phyloP scores from a whole-genome alignment of 92 coral and sea anemone genomes.

The Actinostola sp. region DNA sequence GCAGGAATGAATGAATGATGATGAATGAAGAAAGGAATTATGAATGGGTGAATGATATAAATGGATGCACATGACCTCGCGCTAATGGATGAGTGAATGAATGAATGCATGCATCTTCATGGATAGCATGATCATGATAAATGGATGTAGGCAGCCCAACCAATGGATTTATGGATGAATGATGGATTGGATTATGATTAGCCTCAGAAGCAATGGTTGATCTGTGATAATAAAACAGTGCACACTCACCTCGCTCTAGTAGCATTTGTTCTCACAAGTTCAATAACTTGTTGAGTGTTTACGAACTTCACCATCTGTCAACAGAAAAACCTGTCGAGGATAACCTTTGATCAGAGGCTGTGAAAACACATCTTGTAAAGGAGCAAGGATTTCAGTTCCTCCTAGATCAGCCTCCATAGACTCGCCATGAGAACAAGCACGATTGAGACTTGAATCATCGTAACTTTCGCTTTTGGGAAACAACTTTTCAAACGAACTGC shows the following conservation, averaged over 20 bases:
- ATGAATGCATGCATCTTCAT: too few relatives aligned
- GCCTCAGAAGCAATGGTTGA: too few relatives aligned
- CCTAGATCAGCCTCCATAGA: slow-evolving; percentile 76
- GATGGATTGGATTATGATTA: too few relatives aligned
- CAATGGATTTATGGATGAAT: too few relatives aligned
- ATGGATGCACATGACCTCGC: too few relatives aligned
- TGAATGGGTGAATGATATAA: not conserved
- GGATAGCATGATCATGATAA: too few relatives aligned
- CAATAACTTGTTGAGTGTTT: slow-evolving; percentile 82
- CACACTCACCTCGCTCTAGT: not conserved
- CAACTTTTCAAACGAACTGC: slow-evolving; percentile 71
- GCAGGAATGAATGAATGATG: too few relatives aligned
- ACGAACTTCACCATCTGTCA: slow-evolving; percentile 86
- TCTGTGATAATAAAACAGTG: too few relatives aligned
- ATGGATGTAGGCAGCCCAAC: too few relatives aligned
- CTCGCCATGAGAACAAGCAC: slow-evolving; percentile 66
- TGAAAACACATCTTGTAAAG: slow-evolving; percentile 71
- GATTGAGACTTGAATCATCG: slow-evolving; percentile 68
- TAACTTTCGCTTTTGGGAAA: slow-evolving; percentile 68
- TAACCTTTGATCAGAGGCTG: slow-evolving; percentile 76
- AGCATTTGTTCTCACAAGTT: slow-evolving; percentile 56
- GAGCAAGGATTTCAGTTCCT: slow-evolving; percentile 81
- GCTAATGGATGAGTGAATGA: too few relatives aligned
- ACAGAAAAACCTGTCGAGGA: slow-evolving; percentile 87
- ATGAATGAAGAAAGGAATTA: too few relatives aligned